Evolutionary conservation across 2,888 invertebrate species (phyloP), one percentile per base, ranked within the genome.

Genomic region (Coecobrya sp.): DNA sequence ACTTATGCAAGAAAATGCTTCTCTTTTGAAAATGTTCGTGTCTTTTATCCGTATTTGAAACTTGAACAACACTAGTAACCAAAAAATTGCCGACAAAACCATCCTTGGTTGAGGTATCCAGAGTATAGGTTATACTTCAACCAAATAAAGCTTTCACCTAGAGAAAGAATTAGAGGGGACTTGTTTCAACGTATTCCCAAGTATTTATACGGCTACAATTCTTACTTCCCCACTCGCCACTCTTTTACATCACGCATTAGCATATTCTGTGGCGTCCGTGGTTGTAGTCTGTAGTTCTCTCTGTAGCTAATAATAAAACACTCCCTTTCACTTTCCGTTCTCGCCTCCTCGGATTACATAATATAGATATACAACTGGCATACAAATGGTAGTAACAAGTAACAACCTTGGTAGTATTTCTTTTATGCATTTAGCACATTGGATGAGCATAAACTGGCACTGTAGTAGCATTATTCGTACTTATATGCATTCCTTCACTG

Each of bases 271-370:
- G 81, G 81, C 19, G 27, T 55, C 30, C 16, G 81, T 55, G 45
- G 49, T 81, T 55, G 27, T 16, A 55, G 52, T 8, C 42, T 42
- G 19, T 42, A 36, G 36, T 27, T 68, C 0, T 25, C 7, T 76
- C 13, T 22, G 22, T 81, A 30, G 55, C 81, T 55, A 81, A 81
- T 81, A 55, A 81, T 81, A 55, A 81, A 81, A 55, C 55, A 42
- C 55, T 81, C 19, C n/a, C 81, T 81, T 55, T 81, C 52, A 55
- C 55, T 81, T 55, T 81, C 55, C n/a, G 25, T 73, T 42, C n/a
- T 73, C n/a, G n/a, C 73, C 49, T 22, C 16, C 25, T 45, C 16
- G 19, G 76, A 45, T 49, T 49, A 19, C 19, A 55, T 19, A 65
- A 27, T 27, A 19, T 65, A 65, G 4, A 27, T 22, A n/a, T 27